A percentile compares a stretch with the other conserved stretches of the same genome.
Evolutionary conservation across 2,113 vertebrate species (phyloP).

Genomic region (Mobula birostris): DNA sequence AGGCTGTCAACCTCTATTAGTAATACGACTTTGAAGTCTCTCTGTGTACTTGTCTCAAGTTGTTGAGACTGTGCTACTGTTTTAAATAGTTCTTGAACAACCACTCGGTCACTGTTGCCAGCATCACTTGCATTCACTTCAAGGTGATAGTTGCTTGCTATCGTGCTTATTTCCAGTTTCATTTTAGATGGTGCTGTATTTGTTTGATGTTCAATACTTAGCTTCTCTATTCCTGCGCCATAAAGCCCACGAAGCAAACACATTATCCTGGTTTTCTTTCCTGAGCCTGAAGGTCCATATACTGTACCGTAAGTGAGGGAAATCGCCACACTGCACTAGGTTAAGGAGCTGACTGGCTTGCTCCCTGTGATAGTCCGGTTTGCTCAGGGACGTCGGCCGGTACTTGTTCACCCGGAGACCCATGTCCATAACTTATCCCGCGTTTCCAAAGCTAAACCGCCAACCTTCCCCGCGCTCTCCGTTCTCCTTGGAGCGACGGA

Average conservation of each 20-base stretch:
- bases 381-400: conserved; percentile 67
- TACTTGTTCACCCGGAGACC: conserved; percentile 95
- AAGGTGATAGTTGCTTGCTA: conserved; percentile 96
- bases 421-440: conserved; percentile 59
- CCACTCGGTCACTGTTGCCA: conserved; percentile 85
- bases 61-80: conserved; percentile 94
- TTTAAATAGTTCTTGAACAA: conserved; percentile 93
- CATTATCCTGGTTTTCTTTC: conserved; percentile 97
- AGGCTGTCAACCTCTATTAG: conserved; percentile 92
- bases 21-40: conserved; percentile 96
- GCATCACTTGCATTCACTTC: conserved; percentile 96
- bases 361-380: conserved; percentile 85
- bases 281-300: conserved; percentile 89
- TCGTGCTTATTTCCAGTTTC: conserved; percentile 96
- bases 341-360: conserved; percentile 80
- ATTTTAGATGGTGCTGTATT: conserved; percentile 94
- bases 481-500: not conserved
- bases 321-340: conserved; percentile 91
- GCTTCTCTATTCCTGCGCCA: conserved; percentile 86
- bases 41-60: conserved; percentile 86
- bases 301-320: conserved; percentile 80
- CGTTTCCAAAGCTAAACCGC: conserved; percentile 42
- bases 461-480: conserved; percentile 6
- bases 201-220: conserved; percentile 91
- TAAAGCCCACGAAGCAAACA: conserved; percentile 87